Evolutionary conservation across 2,113 vertebrate genomes (phyloP), one percentile per base, ranked within the genome.

Genomic region (Dromas ardeola): DNA sequence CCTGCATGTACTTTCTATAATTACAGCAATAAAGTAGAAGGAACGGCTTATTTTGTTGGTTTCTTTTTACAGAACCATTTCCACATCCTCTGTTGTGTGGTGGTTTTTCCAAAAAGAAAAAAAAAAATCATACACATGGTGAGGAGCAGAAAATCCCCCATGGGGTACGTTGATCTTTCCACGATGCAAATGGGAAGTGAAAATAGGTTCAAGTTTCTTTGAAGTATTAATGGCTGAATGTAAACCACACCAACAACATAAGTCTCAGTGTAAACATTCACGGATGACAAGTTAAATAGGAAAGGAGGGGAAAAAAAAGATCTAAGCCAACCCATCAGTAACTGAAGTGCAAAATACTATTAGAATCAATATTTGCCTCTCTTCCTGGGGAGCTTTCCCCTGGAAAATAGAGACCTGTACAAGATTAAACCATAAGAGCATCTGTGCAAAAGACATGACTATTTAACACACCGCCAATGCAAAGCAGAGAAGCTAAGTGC

Each of bases 41-140:
- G 74, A 95, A 93, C 87, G 84, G 36, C 77, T 88, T 95, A 79
- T 95, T 96, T 95, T 93, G 56, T 90, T 97, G 90, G 55, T 97
- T 93, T 93, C 43, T 70, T 92, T 83, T 63, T 88, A 47, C 77
- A 67, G 93, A 93, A 88, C 50, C 62, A 88, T 79, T 90, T 92
- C 91, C 86, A 93, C 96, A 96, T 95, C 95, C 95, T 97, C 89
- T 94, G 78, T 53, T 36, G 23, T 81, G 62, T 91, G 70, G 72
- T 86, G 70, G 66, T 84, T 96, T 95, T 70, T 56, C 66, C 34
- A 85, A 90, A 90, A 95, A 81, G 6, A 43, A 86, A 76, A 92
- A 89, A 84, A 49, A 78, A 87, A 56, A 38, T 10, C 58, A 27
- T 79, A 84, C 92, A 76, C 47, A 52, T 65, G 50, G 43, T 43